Conservation (phyloP, 2,888 invertebrate species). For the Dolichopus griseipennis region DNA sequence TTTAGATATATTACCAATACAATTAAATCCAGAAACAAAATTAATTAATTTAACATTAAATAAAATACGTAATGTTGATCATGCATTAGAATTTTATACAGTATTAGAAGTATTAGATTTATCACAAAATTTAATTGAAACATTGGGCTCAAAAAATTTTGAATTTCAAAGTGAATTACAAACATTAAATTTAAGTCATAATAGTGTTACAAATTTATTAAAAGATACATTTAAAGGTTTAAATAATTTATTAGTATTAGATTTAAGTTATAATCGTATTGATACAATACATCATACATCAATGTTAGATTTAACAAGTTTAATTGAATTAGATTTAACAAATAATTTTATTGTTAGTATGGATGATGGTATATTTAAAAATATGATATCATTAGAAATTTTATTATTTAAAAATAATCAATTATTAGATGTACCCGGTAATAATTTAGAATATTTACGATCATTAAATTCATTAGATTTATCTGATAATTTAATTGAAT, state of each 20-base stretch:
- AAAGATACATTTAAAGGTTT: conserved; percentile 71
- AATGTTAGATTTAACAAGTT: conserved; percentile 65
- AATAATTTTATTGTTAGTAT: conserved; percentile 67
- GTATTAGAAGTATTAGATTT: conserved; percentile 72
- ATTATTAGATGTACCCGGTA: conserved; percentile 64
- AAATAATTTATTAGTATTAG: conserved; percentile 55
- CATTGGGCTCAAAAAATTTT: conserved; percentile 74
- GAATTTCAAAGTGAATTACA: conserved; percentile 65
- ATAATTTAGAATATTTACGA: conserved; percentile 56
- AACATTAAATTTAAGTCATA: conserved; percentile 67
- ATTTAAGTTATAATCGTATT: conserved; percentile 71
- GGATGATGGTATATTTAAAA: conserved; percentile 61
- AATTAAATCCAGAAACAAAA: conserved; percentile 76
- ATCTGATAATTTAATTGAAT: conserved; percentile 68
- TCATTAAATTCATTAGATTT: conserved; percentile 65
- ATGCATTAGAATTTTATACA: conserved; percentile 70
- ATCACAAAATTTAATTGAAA: conserved; percentile 69
- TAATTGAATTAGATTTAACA: conserved; percentile 66
- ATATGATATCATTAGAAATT: conserved; percentile 58
- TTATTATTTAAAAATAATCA: conserved; percentile 71
- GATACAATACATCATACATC: conserved; percentile 62
- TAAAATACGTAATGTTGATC: conserved; percentile 67
- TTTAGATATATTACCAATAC: conserved; percentile 78
- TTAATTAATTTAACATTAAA: conserved; percentile 79
- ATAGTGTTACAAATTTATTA: conserved; percentile 59